These are phyloP conservation scores for Platyura marginata DNA, from an alignment of 1,140 invertebrate species.

Conservation along the genomic window DNA sequence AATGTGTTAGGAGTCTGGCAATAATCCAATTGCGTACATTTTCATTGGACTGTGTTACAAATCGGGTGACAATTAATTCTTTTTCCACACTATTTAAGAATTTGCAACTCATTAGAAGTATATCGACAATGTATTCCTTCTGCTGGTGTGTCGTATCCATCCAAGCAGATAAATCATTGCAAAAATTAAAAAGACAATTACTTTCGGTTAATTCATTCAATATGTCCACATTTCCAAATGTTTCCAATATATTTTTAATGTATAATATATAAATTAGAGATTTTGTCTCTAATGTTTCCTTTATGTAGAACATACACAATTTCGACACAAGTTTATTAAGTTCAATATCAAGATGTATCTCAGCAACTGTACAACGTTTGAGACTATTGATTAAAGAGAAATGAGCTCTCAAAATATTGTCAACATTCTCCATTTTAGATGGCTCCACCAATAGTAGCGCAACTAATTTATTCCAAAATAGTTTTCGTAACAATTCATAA, in stretches of 20 bases:
- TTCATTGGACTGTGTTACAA: slow-evolving; percentile 14
- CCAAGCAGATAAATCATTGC: slow-evolving; percentile 28
- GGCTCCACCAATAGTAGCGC: too few relatives aligned
- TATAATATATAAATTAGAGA: too few relatives aligned
- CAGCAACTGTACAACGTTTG: too few relatives aligned
- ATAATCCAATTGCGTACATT: slow-evolving; percentile 23
- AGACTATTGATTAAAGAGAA: too few relatives aligned
- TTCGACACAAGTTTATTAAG: too few relatives aligned
- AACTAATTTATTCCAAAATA: too few relatives aligned
- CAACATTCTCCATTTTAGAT: too few relatives aligned
- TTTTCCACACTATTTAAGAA: slow-evolving; percentile 28
- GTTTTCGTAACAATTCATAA: too few relatives aligned
- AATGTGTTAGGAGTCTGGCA: slow-evolving; percentile 26
- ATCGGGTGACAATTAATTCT: slow-evolving; percentile 27
- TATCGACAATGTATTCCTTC: slow-evolving; percentile 29
- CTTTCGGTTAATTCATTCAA: slow-evolving; percentile 11
- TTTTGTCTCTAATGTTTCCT: slow-evolving; percentile 24
- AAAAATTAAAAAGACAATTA: slow-evolving; percentile 25
- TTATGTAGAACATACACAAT: slow-evolving; percentile 29
- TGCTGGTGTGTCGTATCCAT: slow-evolving; percentile 19
- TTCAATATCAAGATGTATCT: too few relatives aligned
- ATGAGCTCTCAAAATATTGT: too few relatives aligned
- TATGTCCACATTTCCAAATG: slow-evolving; percentile 8
- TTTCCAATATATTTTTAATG: neutral
- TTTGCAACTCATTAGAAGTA: slow-evolving; percentile 36